Base-by-base conservation (phyloP, 1,140 invertebrate species). In the Drosophila funebris region DNA sequence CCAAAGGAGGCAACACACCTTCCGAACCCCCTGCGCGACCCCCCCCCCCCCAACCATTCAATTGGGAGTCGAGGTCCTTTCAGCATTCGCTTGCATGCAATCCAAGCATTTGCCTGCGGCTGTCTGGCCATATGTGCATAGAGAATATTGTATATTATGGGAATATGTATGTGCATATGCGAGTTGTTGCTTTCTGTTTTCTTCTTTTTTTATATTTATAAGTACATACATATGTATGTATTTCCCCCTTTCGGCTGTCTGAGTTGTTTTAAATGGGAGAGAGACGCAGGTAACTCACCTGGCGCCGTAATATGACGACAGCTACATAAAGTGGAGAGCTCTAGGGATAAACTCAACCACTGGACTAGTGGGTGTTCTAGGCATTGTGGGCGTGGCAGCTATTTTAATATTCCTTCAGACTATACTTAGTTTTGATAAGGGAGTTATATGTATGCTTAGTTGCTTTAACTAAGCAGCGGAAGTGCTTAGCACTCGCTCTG, bases 31-130 rank as follows among this genome's bases (percentile, higher is more conserved):
- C 4, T n/a, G n/a, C n/a, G n/a, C n/a, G n/a, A n/a, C 20, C 3
- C 3, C n/a, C 8, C 20, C 1, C 20, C 20, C 6, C 3, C 24
- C 4, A 7, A 2, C 24, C 14, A 13, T 22, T 24, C 4, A 29
- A 36, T 22, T 6, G 57, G 33, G 14, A 29, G 8, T n/a, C 27
- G 37, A 29, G 48, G 68, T 57, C 57, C 67, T 69, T 72, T 81
- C 70, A 81, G 43, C 43, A 74, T 77, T 63, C 73, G 60, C 74
- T 76, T 73, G 78, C 78, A 81, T 81, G 78, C 78, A 82, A 81
- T 73, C 41, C 48, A 68, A 76, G 63, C 78, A 82, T 81, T 81
- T 43, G 78, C 78, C 78, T 57, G 62, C 43, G 78, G 46, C 78
- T 33, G 54, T 77, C 73, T 74, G 56, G 70, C 22, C 63, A 72